phyloP scores from a whole-genome alignment of 2,888 invertebrate genomes.

The Apantesis nais region DNA sequence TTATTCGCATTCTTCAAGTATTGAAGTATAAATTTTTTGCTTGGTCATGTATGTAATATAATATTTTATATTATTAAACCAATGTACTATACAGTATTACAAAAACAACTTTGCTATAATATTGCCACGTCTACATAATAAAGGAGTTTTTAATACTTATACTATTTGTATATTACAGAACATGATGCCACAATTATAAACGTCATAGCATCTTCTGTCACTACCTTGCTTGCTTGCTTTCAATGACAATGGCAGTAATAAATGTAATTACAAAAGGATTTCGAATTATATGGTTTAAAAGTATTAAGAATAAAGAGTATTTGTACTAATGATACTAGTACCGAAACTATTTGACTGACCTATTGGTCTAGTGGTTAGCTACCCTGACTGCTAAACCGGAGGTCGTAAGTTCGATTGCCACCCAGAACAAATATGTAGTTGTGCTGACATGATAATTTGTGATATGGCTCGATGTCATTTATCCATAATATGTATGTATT shows the following conservation, averaged over 20 bases:
- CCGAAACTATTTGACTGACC: too few relatives aligned
- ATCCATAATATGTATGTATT: too few relatives aligned
- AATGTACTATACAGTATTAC: conserved; percentile 9
- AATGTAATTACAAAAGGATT: background rate
- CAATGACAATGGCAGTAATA: background rate
- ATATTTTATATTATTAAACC: conserved; percentile 20
- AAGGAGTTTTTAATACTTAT: background rate
- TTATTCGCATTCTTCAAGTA: conserved; percentile 38
- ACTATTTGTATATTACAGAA: background rate
- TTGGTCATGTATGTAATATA: conserved; percentile 17
- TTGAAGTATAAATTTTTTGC: conserved; percentile 34
- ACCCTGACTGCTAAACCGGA: too few relatives aligned
- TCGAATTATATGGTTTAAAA: background rate
- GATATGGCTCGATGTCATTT: too few relatives aligned
- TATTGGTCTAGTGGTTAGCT: too few relatives aligned
- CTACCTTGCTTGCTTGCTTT: background rate
- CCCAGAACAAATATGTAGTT: too few relatives aligned
- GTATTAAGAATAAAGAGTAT: background rate
- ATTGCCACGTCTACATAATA: conserved; percentile 11
- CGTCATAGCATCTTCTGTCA: background rate
- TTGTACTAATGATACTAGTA: background rate
- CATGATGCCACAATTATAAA: background rate
- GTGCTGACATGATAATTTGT: too few relatives aligned
- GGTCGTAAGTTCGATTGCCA: too few relatives aligned
- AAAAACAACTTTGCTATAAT: conserved; percentile 10